Conservation (phyloP, 2,113 vertebrate species). For the Psammodynastes pulverulentus region DNA sequence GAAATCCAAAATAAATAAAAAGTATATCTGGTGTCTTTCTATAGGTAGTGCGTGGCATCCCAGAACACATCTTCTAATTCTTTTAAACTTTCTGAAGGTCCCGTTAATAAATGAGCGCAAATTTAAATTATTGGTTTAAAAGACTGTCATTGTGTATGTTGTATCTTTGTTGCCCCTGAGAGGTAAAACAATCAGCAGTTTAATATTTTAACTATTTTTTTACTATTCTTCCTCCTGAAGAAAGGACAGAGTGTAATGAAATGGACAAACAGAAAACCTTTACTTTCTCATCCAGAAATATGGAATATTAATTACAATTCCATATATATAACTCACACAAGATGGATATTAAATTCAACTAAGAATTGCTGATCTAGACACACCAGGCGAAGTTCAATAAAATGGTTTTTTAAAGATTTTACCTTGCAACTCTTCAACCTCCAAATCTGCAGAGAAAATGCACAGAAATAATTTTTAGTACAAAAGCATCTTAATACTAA, state of each 20-base stretch:
- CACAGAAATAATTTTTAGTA: conserved; percentile 7
- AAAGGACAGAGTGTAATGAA: not conserved
- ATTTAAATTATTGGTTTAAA: not conserved
- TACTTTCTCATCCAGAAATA: not conserved
- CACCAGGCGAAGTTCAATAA: not conserved
- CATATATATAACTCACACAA: not conserved
- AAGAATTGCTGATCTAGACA: not conserved
- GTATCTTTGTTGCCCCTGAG: not conserved
- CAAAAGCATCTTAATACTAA: not conserved
- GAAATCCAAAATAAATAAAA: too few species aligned
- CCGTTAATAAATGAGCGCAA: not conserved
- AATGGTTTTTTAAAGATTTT: conserved; percentile 19
- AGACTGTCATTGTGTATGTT: not conserved
- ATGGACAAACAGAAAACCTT: not conserved
- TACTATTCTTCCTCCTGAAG: not conserved
- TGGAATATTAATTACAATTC: not conserved
- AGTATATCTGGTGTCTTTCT: not conserved
- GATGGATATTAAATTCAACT: not conserved
- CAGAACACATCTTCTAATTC: not conserved
- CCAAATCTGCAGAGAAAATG: conserved; percentile 54
- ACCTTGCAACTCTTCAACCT: conserved; percentile 57
- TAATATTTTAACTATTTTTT: not conserved
- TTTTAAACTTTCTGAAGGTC: not conserved
- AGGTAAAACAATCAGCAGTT: not conserved
- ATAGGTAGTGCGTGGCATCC: not conserved